Percentiles rank a stretch among this genome's conserved stretches.
Conservation (phyloP, 2,797 vertebrate species). For the Numenius phaeopus region DNA sequence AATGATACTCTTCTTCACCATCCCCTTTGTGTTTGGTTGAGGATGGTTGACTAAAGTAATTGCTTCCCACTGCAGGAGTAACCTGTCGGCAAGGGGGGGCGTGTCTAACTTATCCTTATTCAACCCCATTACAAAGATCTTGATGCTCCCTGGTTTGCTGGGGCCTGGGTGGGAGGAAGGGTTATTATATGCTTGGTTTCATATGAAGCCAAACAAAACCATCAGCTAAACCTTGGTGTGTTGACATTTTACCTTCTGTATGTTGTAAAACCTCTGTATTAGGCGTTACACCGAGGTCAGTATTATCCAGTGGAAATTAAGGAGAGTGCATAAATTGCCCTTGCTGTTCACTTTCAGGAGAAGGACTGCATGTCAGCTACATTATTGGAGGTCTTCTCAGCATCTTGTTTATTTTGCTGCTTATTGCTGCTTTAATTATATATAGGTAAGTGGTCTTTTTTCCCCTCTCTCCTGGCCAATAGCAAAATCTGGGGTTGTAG, state of each 20-base stretch:
- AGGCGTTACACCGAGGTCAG: neutral
- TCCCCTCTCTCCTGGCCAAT: neutral
- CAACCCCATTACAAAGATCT: neutral
- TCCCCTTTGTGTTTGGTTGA: neutral
- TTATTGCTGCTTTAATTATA: slow-evolving; percentile 91
- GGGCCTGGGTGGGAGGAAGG: neutral
- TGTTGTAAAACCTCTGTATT: neutral
- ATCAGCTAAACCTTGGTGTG: neutral
- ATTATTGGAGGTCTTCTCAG: slow-evolving; percentile 93
- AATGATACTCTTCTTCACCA: neutral
- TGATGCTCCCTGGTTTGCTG: neutral
- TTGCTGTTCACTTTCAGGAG: slow-evolving; percentile 80
- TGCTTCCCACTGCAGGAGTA: neutral
- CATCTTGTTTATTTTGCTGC: slow-evolving; percentile 90
- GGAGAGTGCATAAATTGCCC: neutral
- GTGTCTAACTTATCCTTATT: neutral
- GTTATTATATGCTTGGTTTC: neutral
- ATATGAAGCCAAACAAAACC: neutral
- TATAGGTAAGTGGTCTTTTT: slow-evolving; percentile 85
- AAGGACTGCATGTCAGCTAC: slow-evolving; percentile 93
- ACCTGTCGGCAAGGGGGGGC: neutral
- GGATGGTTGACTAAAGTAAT: neutral
- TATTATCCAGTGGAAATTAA: neutral
- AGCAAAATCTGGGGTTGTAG: neutral
- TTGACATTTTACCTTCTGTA: neutral